Evolutionary conservation across 2,113 vertebrate genomes (phyloP).

Genomic region (Canis aureus): DNA sequence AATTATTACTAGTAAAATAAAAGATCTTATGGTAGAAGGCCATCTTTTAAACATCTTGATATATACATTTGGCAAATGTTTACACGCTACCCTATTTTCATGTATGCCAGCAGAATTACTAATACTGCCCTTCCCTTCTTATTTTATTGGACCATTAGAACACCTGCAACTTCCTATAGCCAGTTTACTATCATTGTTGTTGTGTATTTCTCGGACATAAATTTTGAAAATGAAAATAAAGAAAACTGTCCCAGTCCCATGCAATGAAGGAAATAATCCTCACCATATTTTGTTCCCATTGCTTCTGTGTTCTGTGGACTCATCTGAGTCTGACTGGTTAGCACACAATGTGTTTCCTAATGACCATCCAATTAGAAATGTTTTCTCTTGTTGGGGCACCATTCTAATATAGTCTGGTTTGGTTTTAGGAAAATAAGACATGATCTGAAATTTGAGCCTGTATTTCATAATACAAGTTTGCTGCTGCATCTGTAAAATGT

Average conservation of each 20-base stretch:
- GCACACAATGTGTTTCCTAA: background rate
- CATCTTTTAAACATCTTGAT: background rate
- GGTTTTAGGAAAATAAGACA: slow-evolving; percentile 11
- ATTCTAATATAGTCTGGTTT: background rate
- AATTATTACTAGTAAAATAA: background rate
- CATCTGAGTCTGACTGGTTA: background rate
- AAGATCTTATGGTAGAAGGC: background rate
- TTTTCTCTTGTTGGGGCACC: background rate
- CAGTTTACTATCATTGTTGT: background rate
- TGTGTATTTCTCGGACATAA: background rate
- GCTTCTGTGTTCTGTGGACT: background rate
- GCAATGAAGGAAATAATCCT: background rate
- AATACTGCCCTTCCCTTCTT: background rate
- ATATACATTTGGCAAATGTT: background rate
- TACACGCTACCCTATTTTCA: background rate
- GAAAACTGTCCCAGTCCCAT: background rate
- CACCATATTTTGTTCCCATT: background rate
- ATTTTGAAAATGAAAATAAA: slow-evolving; percentile 49
- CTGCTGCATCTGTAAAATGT: background rate
- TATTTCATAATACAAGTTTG: background rate
- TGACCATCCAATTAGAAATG: background rate
- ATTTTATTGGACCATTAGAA: background rate
- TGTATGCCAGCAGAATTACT: background rate
- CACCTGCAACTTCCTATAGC: background rate
- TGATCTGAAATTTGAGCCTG: background rate